Conservation (phyloP, 2,888 invertebrate species). For the Dexiosoma caninum region DNA sequence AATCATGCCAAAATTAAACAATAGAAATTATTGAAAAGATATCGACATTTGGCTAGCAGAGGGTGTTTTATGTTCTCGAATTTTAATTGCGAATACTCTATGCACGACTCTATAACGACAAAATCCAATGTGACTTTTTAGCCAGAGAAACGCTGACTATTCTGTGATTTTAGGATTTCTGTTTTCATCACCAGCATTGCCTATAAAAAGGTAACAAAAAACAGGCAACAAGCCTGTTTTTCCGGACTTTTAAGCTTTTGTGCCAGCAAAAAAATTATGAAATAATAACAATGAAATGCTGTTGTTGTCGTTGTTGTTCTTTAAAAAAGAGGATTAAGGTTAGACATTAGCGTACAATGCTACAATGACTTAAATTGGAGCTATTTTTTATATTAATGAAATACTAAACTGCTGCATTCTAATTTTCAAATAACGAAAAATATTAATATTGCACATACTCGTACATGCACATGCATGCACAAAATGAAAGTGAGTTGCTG, state of each 20-base stretch:
- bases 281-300: conserved; percentile 29
- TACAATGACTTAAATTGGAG: background rate
- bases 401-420: background rate
- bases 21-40: too few relatives aligned
- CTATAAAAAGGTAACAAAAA: too few relatives aligned
- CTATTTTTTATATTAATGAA: conserved; percentile 5
- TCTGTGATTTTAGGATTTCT: conserved; percentile 38
- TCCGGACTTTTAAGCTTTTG: conserved; percentile 57
- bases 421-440: background rate
- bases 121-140: conserved; percentile 60
- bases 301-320: too few relatives aligned
- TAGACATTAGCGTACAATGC: background rate
- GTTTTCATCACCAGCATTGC: conserved; percentile 16
- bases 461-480: too few relatives aligned
- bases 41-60: too few relatives aligned
- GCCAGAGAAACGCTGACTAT: conserved; percentile 30
- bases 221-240: conserved; percentile 21
- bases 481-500: too few relatives aligned
- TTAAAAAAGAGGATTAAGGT: conserved; percentile 13
- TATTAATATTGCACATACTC: too few relatives aligned
- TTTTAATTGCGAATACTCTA: background rate
- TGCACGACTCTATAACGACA: conserved; percentile 17
- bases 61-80: background rate
- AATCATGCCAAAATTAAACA: too few relatives aligned
- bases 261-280: conserved; percentile 6